A percentile compares a stretch with the other conserved stretches of the same genome.
Evolutionary conservation across 92 coral and sea anemone species (phyloP).

Genomic region (Parazoanthus darwini): DNA sequence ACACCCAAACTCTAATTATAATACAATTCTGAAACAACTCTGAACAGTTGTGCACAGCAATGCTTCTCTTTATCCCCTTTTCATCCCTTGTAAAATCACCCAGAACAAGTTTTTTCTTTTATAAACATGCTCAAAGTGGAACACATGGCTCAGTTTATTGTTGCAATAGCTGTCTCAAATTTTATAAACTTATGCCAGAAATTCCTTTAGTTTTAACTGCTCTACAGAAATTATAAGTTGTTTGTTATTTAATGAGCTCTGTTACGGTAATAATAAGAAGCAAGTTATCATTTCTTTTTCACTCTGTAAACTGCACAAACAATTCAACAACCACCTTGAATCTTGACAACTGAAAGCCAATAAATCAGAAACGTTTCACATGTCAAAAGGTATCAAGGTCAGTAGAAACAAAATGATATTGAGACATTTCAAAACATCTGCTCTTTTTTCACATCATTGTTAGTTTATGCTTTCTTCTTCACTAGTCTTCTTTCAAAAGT

Average conservation of each 20-base stretch:
- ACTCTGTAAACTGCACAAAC: background rate
- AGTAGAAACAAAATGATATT: background rate
- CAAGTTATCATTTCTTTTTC: background rate
- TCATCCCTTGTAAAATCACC: background rate
- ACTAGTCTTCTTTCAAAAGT: background rate
- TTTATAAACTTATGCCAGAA: background rate
- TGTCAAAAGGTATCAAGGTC: constrained; percentile 1
- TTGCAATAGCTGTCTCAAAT: background rate
- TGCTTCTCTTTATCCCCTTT: background rate
- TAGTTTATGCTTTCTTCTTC: background rate
- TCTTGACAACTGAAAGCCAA: background rate
- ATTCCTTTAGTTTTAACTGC: background rate
- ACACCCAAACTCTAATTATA: too few species aligned
- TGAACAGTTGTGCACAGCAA: too few species aligned
- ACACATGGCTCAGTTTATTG: background rate
- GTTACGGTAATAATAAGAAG: background rate
- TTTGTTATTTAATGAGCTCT: background rate
- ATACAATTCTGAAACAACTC: too few species aligned
- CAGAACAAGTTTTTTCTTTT: background rate
- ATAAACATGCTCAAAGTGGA: background rate
- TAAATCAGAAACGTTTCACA: background rate
- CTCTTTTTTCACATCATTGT: background rate
- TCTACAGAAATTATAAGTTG: background rate
- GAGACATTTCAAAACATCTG: background rate
- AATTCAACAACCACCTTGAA: background rate